Evolutionary conservation across 2,113 vertebrate genomes (phyloP).

Genomic region (Sturnira hondurensis): DNA sequence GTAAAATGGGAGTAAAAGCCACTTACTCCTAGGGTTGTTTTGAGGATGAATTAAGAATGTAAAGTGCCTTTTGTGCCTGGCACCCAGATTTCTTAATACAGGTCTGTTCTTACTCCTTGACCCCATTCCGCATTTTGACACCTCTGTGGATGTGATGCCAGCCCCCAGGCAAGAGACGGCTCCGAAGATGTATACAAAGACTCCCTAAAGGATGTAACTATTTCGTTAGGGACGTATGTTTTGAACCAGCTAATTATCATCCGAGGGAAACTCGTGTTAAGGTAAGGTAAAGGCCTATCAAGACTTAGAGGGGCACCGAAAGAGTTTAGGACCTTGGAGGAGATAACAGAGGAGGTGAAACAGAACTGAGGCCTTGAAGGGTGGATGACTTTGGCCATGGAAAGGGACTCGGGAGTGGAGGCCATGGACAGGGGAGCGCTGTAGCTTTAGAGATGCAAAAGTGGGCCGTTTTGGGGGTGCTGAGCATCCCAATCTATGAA

Average conservation of each 20-base stretch:
- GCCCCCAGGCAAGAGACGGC: not conserved
- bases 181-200: not conserved
- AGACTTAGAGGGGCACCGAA: not conserved
- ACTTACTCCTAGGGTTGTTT: not conserved
- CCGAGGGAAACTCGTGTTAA: not conserved
- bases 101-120: not conserved
- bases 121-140: too few species aligned
- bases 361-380: not conserved
- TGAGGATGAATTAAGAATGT: not conserved
- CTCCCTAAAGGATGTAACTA: not conserved
- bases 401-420: not conserved
- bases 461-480: too few species aligned
- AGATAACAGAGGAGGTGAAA: not conserved
- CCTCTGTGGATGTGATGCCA: not conserved
- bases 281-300: not conserved
- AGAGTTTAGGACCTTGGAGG: not conserved
- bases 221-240: not conserved
- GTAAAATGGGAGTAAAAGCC: not conserved
- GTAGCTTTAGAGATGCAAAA: not conserved
- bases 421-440: not conserved
- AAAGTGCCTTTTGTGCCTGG: not conserved
- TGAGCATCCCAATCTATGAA: not conserved
- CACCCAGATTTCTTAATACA: not conserved
- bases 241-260: not conserved
- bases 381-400: not conserved